Conservation (phyloP, 2,888 invertebrate genomes). For the Drepanosiphum platanoidis region DNA sequence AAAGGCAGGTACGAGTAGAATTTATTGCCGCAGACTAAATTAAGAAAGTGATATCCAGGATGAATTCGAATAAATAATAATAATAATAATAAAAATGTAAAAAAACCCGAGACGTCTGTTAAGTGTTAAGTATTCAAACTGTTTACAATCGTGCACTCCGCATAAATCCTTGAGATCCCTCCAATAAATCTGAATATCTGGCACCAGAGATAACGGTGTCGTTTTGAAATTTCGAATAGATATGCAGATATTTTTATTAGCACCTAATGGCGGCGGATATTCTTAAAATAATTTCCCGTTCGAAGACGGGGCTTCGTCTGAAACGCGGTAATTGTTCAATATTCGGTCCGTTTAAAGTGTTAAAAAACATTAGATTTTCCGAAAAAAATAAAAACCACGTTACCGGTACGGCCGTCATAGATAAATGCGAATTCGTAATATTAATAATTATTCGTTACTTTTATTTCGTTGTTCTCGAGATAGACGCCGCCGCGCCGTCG, state of each 20-base stretch:
- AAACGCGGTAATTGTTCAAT: no score
- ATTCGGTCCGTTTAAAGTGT: no score
- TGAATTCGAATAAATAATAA: neutral
- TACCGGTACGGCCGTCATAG: no score
- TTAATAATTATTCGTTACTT: no score
- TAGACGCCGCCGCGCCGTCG: no score
- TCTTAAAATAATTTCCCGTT: neutral
- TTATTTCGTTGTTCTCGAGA: no score
- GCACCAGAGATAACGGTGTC: neutral
- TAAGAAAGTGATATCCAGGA: neutral
- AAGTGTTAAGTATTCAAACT: slow-evolving; percentile 2
- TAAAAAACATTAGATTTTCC: no score
- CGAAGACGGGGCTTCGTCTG: no score
- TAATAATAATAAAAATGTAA: neutral
- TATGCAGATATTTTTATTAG: neutral
- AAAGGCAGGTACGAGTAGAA: neutral
- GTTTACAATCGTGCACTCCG: neutral
- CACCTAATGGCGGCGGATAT: neutral
- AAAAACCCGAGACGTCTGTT: neutral
- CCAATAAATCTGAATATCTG: neutral
- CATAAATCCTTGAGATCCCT: neutral
- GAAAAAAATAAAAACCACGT: no score
- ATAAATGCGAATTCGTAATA: no score
- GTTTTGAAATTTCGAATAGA: neutral
- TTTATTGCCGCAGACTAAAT: no score